Conservation (phyloP, 2,113 vertebrate species). For the Symphodus melops region DNA sequence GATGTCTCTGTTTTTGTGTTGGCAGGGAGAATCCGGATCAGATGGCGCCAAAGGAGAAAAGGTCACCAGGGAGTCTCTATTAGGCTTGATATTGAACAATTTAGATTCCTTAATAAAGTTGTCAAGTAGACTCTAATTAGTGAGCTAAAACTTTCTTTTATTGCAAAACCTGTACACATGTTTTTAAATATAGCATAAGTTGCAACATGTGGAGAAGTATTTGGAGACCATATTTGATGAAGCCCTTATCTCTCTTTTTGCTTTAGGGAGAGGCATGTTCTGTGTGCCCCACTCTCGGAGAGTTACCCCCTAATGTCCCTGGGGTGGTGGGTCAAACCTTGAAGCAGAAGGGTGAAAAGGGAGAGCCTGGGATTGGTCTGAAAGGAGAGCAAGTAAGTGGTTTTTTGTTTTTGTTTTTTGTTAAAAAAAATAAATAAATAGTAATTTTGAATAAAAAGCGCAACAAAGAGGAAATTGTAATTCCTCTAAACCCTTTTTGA, state of each 20-base stretch:
- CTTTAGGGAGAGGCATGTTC: conserved; percentile 80
- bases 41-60: conserved; percentile 81
- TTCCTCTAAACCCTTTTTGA: too few species aligned
- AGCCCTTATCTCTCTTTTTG: conserved; percentile 3
- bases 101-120: not conserved
- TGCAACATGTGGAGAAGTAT: not conserved
- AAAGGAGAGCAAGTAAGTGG: conserved; percentile 78
- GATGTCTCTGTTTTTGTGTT: conserved; percentile 50
- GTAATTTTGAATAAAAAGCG: too few species aligned
- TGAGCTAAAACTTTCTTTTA: not conserved
- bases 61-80: conserved; percentile 65
- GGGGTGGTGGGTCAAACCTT: conserved; percentile 18
- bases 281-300: conserved; percentile 71
- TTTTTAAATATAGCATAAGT: not conserved
- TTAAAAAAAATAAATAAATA: not conserved
- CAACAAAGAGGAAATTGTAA: too few species aligned
- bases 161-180: not conserved
- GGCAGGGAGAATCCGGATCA: conserved; percentile 80
- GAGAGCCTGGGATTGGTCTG: conserved; percentile 68
- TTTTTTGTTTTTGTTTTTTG: not conserved
- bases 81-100: conserved; percentile 3
- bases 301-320: conserved; percentile 45
- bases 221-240: not conserved
- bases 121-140: not conserved
- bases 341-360: conserved; percentile 73